phyloP scores from a whole-genome alignment of 2,797 vertebrate species.

The Anomalospiza imberbis region DNA sequence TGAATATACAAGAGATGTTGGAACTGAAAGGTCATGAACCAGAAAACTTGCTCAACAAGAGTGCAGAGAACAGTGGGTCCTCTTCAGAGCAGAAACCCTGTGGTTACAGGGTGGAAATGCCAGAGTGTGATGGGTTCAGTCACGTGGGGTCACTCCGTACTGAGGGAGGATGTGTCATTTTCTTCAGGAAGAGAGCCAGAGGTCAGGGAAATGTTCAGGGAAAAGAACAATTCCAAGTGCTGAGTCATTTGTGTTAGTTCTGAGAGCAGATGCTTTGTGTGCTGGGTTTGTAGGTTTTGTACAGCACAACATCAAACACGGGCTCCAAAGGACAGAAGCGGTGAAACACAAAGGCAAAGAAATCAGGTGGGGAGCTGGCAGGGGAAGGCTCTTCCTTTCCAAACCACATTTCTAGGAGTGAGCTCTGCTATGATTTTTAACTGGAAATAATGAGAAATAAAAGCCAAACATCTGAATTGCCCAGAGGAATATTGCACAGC shows the following conservation, averaged over 20 bases:
- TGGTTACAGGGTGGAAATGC: not conserved
- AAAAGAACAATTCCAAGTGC: not conserved
- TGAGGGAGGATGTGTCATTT: fast-evolving
- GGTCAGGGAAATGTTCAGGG: not conserved
- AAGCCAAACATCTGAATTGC: not conserved
- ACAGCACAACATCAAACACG: not conserved
- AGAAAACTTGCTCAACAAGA: not conserved
- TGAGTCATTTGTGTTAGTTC: not conserved
- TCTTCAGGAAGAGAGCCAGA: not conserved
- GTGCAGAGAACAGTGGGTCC: not conserved
- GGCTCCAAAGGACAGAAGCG: not conserved
- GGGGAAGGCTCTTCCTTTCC: not conserved
- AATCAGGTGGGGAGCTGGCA: not conserved
- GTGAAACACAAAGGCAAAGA: not conserved
- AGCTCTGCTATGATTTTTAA: not conserved
- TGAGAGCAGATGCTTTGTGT: not conserved
- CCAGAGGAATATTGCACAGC: not conserved
- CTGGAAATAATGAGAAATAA: not conserved
- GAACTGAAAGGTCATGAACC: not conserved
- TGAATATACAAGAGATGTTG: not conserved
- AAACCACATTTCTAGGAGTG: not conserved
- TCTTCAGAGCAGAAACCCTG: not conserved
- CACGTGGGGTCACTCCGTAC: not conserved
- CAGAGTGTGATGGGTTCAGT: not conserved
- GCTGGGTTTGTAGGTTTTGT: not conserved